Base-by-base conservation (phyloP, 2,797 vertebrate genomes). In the Sciaenops ocellatus region DNA sequence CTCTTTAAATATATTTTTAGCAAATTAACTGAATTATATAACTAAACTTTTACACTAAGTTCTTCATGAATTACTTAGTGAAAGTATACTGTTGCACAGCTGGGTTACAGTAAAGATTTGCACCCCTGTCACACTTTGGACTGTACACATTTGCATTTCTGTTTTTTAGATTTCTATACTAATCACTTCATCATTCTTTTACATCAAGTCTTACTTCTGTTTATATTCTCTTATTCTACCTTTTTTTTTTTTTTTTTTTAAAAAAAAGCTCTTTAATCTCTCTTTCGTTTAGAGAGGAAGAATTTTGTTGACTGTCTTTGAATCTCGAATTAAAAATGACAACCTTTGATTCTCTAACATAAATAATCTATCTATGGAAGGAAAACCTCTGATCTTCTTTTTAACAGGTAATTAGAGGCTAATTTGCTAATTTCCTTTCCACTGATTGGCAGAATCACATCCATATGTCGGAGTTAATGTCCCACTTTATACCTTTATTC, bases 401-500 rank as follows among this genome's bases (percentile, higher is more conserved):
- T 52, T 61, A 76, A 82, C 77, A 17, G 34, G 8, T 44, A 76
- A 83, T 85, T 76, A 76, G 28, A 5, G 44, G 51, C 54, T 79
- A 41, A 56, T 86, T 87, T 72, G 70, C 66, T 59, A 3, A 66
- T 65, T 78, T 82, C 47, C 69, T 62, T 18, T 20, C 22, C 24
- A 75, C 59, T 80, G 60, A 85, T 44, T 30, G 8, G 0, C 44
- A 47, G 47, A n/a, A 42, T 81, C 11, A 28, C 13, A 24, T 38
- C 82, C 79, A 76, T 83, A 69, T 12, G 72, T 1, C 44, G 0
- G 30, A 60, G 55, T 65, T 80, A 78, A 80, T 30, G 41, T 79
- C 66, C 68, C 81, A 63, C 28, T 79, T 77, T 69, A 72, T n/a
- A 44, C 63, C 63, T 80, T 86, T 82, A 72, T 83, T 44, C 24